Evolutionary conservation across 64 coral and sea anemone species (phyloP).

Genomic region (Montipora sp.): DNA sequence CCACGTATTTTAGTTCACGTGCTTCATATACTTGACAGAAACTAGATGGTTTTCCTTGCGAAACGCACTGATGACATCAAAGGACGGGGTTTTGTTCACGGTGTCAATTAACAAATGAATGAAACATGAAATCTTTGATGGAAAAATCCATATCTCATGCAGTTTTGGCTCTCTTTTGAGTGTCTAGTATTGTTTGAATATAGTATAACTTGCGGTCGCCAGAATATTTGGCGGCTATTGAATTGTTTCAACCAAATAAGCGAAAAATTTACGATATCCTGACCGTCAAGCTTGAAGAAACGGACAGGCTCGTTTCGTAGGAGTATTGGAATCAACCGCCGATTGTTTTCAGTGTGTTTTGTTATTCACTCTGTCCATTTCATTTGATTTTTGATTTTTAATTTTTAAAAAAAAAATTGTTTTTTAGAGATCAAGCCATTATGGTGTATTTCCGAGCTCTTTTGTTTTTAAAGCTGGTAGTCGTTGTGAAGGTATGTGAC

Average conservation of each 20-base stretch:
- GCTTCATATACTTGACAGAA: too few species aligned
- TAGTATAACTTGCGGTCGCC: not conserved
- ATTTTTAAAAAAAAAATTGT: too few species aligned
- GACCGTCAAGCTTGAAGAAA: not conserved
- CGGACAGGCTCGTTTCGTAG: not conserved
- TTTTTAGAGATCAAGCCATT: not conserved
- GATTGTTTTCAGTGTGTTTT: not conserved
- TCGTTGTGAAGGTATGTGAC: not conserved
- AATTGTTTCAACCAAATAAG: not conserved
- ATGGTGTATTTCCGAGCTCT: constrained; percentile 33
- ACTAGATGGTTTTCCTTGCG: too few species aligned
- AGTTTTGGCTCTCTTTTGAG: too few species aligned
- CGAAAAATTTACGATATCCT: too few species aligned
- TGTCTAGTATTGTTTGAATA: not conserved
- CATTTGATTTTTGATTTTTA: not conserved
- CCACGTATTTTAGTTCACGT: too few species aligned
- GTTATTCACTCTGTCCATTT: not conserved
- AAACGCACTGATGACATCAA: too few species aligned
- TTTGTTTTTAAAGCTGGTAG: constrained; percentile 40
- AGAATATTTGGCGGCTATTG: not conserved
- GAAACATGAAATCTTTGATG: too few species aligned
- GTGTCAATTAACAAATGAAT: too few species aligned
- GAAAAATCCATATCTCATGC: too few species aligned
- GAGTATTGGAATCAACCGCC: not conserved
- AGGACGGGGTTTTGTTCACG: too few species aligned